Evolutionary conservation across 64 coral and sea anemone species (phyloP), one percentile per base, ranked within the genome.

Genomic region (Pocillopora verrucosa): DNA sequence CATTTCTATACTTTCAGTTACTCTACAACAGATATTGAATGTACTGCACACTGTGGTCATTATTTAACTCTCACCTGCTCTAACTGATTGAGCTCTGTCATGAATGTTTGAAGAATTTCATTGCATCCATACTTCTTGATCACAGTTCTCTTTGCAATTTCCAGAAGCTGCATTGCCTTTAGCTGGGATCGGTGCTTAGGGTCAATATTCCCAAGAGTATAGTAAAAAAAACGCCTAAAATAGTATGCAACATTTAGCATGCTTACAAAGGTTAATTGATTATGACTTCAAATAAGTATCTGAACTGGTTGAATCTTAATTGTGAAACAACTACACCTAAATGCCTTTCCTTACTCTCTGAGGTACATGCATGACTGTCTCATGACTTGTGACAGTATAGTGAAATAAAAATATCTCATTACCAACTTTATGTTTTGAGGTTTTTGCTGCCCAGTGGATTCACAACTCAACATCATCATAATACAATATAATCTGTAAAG

Each of bases 121-220:
- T 93, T 25, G 0, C 80, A 67, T 30, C 91, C 94, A 88, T 93
- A 93, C 36, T 92, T 90, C 17, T 88, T 90, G 2, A 96, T 90
- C 1, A 88, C 17, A 16, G 90, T 74, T 15, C 25, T 77, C 77
- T 10, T 91, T 41, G 65, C 82, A 7, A 90, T n/a, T 24, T 76
- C 82, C 13, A 91, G 78, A 11, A 96, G 68, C 45, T 96, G 91
- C 14, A 96, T 96, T 13, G 90, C 75, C 16, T 90, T 76, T 2
- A 90, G 34, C 57, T 89, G 87, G 1, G 91, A 90, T 11, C 82
- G 72, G n/a, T 87, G 73, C 30, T 67, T 72, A 24, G 94, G 94
- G 58, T 22, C 19, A 9, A 96, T 84, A 73, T 96, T 96, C 17
- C 91, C 91, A 34, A 96, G 90, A 17, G 90, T 92, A 34, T 92